Evolutionary conservation across 2,113 vertebrate species (phyloP).

Genomic region (Sylvietta virens): DNA sequence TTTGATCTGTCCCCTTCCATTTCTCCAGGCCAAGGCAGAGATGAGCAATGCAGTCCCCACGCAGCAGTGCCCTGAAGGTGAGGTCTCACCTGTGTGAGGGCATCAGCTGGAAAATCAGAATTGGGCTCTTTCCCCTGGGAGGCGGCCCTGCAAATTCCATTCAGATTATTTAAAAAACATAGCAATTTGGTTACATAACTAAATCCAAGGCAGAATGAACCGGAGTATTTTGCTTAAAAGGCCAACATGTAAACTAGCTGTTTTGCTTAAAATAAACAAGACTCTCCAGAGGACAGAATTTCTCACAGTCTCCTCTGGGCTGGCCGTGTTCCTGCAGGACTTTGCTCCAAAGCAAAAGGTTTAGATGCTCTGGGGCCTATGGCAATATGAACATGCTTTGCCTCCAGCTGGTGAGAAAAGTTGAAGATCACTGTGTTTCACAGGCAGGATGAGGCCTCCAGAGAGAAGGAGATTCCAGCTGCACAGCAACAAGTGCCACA

Average conservation of each 20-base stretch:
- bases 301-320: slow-evolving; percentile 47
- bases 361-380: slow-evolving; percentile 4
- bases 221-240: slow-evolving; percentile 58
- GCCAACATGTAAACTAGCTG: slow-evolving; percentile 61
- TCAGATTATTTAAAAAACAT: slow-evolving; percentile 57
- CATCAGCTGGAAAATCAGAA: not conserved
- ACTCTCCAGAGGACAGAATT: slow-evolving; percentile 56
- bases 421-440: not conserved
- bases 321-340: slow-evolving; percentile 42
- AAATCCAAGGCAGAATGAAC: slow-evolving; percentile 51
- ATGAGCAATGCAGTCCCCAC: not conserved
- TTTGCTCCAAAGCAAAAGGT: slow-evolving; percentile 23
- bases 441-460: not conserved
- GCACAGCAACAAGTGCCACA: not conserved
- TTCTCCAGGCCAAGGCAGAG: not conserved
- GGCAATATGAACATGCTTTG: not conserved
- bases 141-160: not conserved
- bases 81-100: slow-evolving; percentile 18
- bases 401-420: slow-evolving; percentile 42
- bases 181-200: slow-evolving; percentile 55
- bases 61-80: not conserved
- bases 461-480: not conserved
- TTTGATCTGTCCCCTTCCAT: not conserved
- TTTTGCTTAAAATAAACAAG: slow-evolving; percentile 67
- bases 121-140: not conserved